Conservation (phyloP, 2,888 invertebrate genomes). For the Drosophila ustulata region DNA sequence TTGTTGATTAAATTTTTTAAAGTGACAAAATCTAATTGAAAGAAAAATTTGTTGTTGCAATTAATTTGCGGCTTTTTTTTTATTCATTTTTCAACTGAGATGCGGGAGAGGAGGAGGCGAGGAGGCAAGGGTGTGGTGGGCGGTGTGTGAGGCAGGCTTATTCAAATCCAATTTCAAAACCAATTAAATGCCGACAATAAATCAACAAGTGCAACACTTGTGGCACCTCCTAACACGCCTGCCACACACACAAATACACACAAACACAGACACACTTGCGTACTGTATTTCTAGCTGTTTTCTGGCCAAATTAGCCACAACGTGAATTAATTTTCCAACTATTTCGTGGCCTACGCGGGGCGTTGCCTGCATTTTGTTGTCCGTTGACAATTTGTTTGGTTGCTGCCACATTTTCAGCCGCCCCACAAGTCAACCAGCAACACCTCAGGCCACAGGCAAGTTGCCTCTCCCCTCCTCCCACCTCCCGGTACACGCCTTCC, state of each 20-base stretch:
- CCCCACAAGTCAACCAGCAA: conserved; percentile 56
- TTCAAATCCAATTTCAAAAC: conserved; percentile 79
- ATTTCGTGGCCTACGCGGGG: conserved; percentile 56
- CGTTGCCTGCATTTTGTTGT: conserved; percentile 56
- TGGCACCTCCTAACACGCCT: conserved; percentile 66
- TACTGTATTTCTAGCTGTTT: conserved; percentile 43
- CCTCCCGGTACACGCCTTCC: neutral
- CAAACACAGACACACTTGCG: conserved; percentile 20
- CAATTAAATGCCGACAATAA: conserved; percentile 80
- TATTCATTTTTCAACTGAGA: neutral
- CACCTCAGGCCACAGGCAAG: conserved; percentile 40
- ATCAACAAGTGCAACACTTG: conserved; percentile 78
- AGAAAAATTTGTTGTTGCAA: conserved; percentile 71
- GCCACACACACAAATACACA: conserved; percentile 47
- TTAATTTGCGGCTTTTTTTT: conserved; percentile 48
- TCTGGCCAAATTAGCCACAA: conserved; percentile 70
- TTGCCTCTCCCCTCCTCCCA: neutral
- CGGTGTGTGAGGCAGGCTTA: conserved; percentile 27
- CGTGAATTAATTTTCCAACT: conserved; percentile 66
- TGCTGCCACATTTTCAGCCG: conserved; percentile 56
- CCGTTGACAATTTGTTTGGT: conserved; percentile 66
- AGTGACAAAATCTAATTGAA: conserved; percentile 75
- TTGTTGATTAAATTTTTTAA: conserved; percentile 30
- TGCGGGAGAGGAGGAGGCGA: neutral
- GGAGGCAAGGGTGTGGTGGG: conserved; percentile 1